A percentile compares a stretch with the other conserved stretches of the same genome.
phyloP scores from a whole-genome alignment of 2,888 invertebrate species.

The Eucera pruinosa region DNA sequence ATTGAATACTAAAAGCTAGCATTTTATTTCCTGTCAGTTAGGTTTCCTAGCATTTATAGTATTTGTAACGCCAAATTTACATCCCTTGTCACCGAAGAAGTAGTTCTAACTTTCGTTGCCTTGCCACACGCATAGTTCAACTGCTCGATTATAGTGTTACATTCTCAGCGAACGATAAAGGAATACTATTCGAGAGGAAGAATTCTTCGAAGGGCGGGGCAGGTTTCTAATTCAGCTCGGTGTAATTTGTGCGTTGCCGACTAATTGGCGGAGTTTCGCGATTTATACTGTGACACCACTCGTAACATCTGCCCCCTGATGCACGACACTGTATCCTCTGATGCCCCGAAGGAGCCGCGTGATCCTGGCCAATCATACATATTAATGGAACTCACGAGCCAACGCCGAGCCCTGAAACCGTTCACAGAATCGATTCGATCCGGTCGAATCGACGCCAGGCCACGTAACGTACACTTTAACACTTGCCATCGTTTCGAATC shows the following conservation, averaged over 20 bases:
- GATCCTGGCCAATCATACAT: slow-evolving; percentile 79
- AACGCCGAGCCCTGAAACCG: slow-evolving; percentile 53
- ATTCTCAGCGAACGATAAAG: too few species aligned
- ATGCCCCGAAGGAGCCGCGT: slow-evolving; percentile 70
- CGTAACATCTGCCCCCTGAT: slow-evolving; percentile 65
- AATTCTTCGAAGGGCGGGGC: slow-evolving; percentile 28
- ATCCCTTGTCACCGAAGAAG: too few species aligned
- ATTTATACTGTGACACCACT: slow-evolving; percentile 68
- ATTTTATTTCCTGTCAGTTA: too few species aligned
- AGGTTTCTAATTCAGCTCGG: slow-evolving; percentile 65
- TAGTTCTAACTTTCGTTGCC: too few species aligned
- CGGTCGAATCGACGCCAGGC: slow-evolving; percentile 7
- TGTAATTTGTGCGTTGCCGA: slow-evolving; percentile 69
- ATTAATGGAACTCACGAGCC: slow-evolving; percentile 76
- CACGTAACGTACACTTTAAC: slow-evolving; percentile 5
- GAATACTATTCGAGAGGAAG: slow-evolving; percentile 8
- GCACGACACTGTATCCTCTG: too few species aligned
- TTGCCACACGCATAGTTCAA: too few species aligned
- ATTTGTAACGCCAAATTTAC: too few species aligned
- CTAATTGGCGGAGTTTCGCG: slow-evolving; percentile 73
- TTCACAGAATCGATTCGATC: slow-evolving; percentile 63
- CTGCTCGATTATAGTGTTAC: too few species aligned
- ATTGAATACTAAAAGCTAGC: too few species aligned
- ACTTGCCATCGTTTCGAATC: not conserved
- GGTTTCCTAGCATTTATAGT: too few species aligned